Evolutionary conservation across 2,888 invertebrate genomes (phyloP), one percentile per base, ranked within the genome.

Genomic region (Cerceris ruficornis): DNA sequence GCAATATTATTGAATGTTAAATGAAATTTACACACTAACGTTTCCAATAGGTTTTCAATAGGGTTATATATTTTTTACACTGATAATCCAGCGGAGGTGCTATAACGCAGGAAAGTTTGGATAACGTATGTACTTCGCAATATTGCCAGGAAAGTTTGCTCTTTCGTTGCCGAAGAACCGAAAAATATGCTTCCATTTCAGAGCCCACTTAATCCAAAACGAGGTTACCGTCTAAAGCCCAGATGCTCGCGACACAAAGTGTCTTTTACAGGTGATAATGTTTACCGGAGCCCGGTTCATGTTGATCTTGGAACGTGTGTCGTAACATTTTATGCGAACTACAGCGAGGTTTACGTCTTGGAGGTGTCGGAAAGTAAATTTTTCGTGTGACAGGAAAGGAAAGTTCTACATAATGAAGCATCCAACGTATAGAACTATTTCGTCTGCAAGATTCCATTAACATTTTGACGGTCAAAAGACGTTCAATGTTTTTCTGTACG

Each of bases 221-320:
- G 77, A 77, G 74, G 66, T 70, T 28, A 71, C 72, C 66, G 72
- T 73, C 62, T 62, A 58, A 42, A 52, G 64, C 52, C 67, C 82
- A 82, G 84, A 80, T 84, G 82, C 70, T 80, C 74, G 60, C 76
- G 78, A 73, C 78, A 57, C 59, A 28, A 67, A 78, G 14, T 82
- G 68, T 69, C 69, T 61, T 78, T 73, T 49, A 73, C 54, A 43
- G 61, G 60, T 62, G 70, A 79, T 86, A 86, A 75, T 72, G 67
- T 71, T 71, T 65, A 78, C 68, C 49, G 49, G 58, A 42, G 15
- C 39, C 41, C 72, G 60, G 49, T 69, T 55, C 42, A 46, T 54
- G 64, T 15, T 46, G 41, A n/a, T 11, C 28, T 14, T 52, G 7
- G 7, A 7, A n/a, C 14, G 52, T 13, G 14, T 52, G n/a, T 14